Base-by-base conservation (phyloP, 2,113 vertebrate genomes). In the Pipa parva region DNA sequence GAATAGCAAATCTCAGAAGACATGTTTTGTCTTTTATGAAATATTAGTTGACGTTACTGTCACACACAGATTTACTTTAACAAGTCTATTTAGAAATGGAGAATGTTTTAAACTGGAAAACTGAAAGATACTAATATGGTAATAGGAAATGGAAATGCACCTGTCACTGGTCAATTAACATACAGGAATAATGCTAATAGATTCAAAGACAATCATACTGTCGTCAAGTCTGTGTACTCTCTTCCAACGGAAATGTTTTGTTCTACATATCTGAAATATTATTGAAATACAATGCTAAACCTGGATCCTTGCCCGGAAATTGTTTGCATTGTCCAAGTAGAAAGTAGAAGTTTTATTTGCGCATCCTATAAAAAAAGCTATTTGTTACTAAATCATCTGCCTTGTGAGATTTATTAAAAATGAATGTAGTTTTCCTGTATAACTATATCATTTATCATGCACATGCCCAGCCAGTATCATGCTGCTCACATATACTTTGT, bases 231-330 rank as follows among this genome's bases (percentile, higher is more conserved):
- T 59, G 56, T 69, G 65, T 60, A 24, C 46, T 42, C 31, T 57
- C 59, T 46, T 69, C 65, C 52, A 22, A 22, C 24, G 45, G 31
- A 7, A 10, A 52, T 51, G 48, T 69, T 52, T 27, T 29, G 29
- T 52, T 60, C 57, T 42, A 57, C 57, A 69, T 50, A 42, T 60
- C 25, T 52, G 24, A 69, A 60, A 59, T 69, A 69, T 69, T 59
- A 59, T 69, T 60, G 60, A 12, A 60, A 60, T 52, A 69, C 59
- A 59, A 59, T 59, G 55, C 56, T 59, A 59, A 59, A 20, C 64
- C 50, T 59, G 56, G 64, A 59, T 50, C 55, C 42, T 52, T 42
- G 46, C 57, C 65, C 60, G 26, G 46, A 69, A 60, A 22, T 37
- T 60, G 42, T 69, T 52, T 28, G 60, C 51, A 60, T 52, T 69